Evolutionary conservation across 1,140 invertebrate species (phyloP), one percentile per base, ranked within the genome.

Genomic region (Euschistus heros): DNA sequence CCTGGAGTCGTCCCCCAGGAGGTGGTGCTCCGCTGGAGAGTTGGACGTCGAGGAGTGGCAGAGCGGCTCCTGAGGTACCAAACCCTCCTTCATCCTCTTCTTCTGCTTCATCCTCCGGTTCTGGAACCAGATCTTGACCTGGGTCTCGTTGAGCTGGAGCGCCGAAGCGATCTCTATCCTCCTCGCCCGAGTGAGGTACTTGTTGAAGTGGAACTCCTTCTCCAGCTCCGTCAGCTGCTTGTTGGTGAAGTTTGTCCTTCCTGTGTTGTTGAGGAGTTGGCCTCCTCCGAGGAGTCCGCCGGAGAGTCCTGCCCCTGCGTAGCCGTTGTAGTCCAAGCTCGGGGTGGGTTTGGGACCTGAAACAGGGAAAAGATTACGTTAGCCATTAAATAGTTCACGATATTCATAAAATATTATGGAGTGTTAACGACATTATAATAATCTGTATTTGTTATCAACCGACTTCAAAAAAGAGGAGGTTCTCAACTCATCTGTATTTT

Each of bases 171-270:
- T 99, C 78, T 99, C 97, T 71, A 98, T 97, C 69, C 97, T 82
- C 70, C 96, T 79, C 8, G 94, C 95, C 68, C 97, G 80, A 2
- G 95, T 98, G 71, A 99, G 82, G 80, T 99, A 99, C 79, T 97
- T 97, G 79, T 98, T 98, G 77, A 97, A 98, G 77, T 99, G 95
- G 77, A 98, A 99, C 78, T 99, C 96, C 75, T 99, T 99, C 75
- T 98, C 96, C 69, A 98, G 80, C 78, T 98, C 97, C 0, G 95
- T 98, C 59, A 99, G 82, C 76, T 99, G 97, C 77, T 98, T 98
- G 75, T 97, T 99, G 62, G 94, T 98, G 79, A 98, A 98, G 77
- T 98, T 98, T 3, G 95, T 99, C 30, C 96, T 81, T 24, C 92
- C 92, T 6, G 91, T 89, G 74, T 89, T 89, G 76, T 89, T 91